A percentile compares a stretch with the other conserved stretches of the same genome.
These are phyloP conservation scores for Parasteatoda lunata DNA, from an alignment of 2,888 invertebrate genomes.

Conservation along the genomic window DNA sequence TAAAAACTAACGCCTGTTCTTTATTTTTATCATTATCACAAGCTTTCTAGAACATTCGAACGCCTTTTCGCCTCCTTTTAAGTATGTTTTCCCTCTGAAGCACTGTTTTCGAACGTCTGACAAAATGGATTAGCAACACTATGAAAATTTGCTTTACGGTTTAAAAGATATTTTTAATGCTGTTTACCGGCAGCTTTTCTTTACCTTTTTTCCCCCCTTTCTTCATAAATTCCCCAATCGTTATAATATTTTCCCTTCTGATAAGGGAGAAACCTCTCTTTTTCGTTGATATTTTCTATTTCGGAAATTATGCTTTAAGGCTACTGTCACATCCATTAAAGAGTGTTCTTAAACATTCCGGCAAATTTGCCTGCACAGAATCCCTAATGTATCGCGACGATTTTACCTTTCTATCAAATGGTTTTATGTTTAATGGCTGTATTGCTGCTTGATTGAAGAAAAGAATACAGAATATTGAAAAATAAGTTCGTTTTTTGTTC, in stretches of 20 bases:
- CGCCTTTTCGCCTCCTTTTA: conserved; percentile 18
- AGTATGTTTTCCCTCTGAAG: conserved; percentile 27
- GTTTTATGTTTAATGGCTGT: conserved; percentile 5
- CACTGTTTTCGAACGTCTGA: conserved; percentile 20
- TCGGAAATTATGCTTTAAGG: conserved; percentile 10
- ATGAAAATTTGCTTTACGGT: conserved; percentile 58
- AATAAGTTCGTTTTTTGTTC: neutral
- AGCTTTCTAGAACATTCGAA: conserved; percentile 12
- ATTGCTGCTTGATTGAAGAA: conserved; percentile 5
- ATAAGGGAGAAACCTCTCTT: conserved; percentile 24
- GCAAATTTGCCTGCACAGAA: neutral
- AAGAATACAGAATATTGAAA: neutral
- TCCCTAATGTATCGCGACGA: neutral
- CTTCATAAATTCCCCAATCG: neutral
- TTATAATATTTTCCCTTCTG: conserved; percentile 11
- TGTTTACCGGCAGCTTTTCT: conserved; percentile 28
- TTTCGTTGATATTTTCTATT: conserved; percentile 22
- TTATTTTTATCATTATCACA: conserved; percentile 64
- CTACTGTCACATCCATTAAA: conserved; percentile 46
- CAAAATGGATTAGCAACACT: conserved; percentile 61
- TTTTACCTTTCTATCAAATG: neutral
- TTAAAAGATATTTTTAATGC: conserved; percentile 67
- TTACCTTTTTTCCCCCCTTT: neutral
- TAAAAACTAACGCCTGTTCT: conserved; percentile 46
- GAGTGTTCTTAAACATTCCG: conserved; percentile 21